Evolutionary conservation across 2,797 vertebrate genomes (phyloP), one percentile per base, ranked within the genome.

Genomic region (Crocodylus rhombifer): DNA sequence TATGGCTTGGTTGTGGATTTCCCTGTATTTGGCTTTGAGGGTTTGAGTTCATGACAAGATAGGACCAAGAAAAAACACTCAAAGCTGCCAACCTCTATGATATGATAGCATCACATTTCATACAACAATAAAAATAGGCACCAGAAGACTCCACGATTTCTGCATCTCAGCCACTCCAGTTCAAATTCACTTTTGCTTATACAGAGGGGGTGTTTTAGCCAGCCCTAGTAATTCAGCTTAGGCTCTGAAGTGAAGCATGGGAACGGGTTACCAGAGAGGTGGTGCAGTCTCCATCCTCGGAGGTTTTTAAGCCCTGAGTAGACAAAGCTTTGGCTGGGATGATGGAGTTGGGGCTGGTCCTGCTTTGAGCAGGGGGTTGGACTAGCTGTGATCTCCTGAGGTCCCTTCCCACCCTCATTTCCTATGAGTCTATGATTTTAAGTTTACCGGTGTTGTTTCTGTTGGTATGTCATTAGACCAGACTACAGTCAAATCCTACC

Each of bases 1-100:
- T 30, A 12, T 65, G 63, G 16, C 36, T 57, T 87, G 30, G 17
- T 57, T 67, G 8, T 42, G 67, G 61, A 78, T 76, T 75, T 63
- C 64, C 30, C 57, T 75, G 23, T 28, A 56, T 61, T 7, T 58
- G 16, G n/a, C 64, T 67, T 30, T n/a, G 14, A 15, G 33, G 16
- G 65, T 63, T 74, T 74, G 69, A n/a, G n/a, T 42, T 78, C 64
- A 25, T 3, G 11, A n/a, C 28, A 6, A 62, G 6, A 7, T 21
- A 20, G 18, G 90, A 42, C 62, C 18, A 12, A 79, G 63, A 67
- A 76, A 0, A 5, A 36, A 56, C 4, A 42, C 42, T 42, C 42
- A 6, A 18, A 62, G 28, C 62, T 61, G 74, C 16, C 36, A 67
- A 2, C 8, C 7, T 2, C 36, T 0, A 0, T 1, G 0, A 18